Base-by-base conservation (phyloP, 1,140 invertebrate genomes). In the Agraylea sexmaculata region DNA sequence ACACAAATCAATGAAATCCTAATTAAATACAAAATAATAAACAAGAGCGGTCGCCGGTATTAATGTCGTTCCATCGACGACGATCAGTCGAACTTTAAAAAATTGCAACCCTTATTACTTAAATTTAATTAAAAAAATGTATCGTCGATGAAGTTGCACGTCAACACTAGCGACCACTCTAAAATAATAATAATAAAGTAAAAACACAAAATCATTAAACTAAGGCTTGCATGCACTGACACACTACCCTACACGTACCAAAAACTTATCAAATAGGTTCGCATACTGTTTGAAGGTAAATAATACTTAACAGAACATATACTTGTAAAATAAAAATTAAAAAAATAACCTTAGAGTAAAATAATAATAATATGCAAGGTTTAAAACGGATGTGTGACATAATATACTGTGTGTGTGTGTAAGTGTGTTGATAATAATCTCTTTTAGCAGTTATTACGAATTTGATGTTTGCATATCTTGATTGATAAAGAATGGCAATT, bases 221-320 rank as follows among this genome's bases (percentile, higher is more conserved):
- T 37, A 36, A 44, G 37, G 23, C 22, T 27, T 34, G 36, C 36
- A 44, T 44, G 37, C 41, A 43, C 41, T 35, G 32, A 19, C 27
- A 30, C 31, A 23, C 29, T 31, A 25, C 37, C 34, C 34, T 43
- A 34, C 17, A 4, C 12, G 37, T n/a, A 43, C 41, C 29, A 19
- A 31, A 35, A 20, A 41, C 39, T 25, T 25, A 35, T 10, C 30
- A 29, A 23, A 40, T 12, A 38, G 39, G n/a, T n/a, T 25, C 23
- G 18, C 37, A 44, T 44, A 44, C 42, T 44, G 42, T 39, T 37
- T 23, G 30, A 32, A 44, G 42, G 36, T 48, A 40, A 40, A 47
- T 47, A 48, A 48, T 48, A 48, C 46, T 48, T 47, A 48, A 48
- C 46, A 48, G 36, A 48, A 39, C 30, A 48, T 48, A 48, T 48